phyloP scores from a whole-genome alignment of 2,797 vertebrate species.

The Sparus aurata region DNA sequence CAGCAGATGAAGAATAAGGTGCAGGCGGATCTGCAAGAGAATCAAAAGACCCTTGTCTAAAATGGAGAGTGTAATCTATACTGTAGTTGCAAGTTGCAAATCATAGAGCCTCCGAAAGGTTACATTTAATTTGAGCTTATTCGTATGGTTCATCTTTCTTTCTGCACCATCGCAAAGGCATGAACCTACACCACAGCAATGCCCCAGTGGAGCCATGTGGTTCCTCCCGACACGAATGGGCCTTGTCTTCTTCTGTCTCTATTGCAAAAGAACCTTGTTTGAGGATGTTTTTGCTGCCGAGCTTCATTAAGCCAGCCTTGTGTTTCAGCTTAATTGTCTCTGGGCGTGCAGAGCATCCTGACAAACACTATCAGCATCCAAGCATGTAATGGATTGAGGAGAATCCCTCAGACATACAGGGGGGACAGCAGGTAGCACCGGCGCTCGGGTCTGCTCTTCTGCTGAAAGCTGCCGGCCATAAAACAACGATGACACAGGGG shows the following conservation, averaged over 20 bases:
- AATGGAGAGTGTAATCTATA: background rate
- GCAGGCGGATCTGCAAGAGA: background rate
- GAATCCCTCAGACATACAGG: slow-evolving; percentile 60
- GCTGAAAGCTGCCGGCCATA: slow-evolving; percentile 40
- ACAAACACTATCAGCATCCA: slow-evolving; percentile 82
- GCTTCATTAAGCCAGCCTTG: slow-evolving; percentile 80
- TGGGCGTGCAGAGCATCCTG: slow-evolving; percentile 69
- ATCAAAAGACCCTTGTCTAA: background rate
- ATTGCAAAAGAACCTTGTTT: slow-evolving; percentile 59
- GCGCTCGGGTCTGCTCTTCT: slow-evolving; percentile 41
- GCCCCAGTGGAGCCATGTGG: slow-evolving; percentile 39
- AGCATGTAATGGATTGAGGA: slow-evolving; percentile 75
- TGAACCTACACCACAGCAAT: slow-evolving; percentile 18
- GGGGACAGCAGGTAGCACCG: slow-evolving; percentile 65
- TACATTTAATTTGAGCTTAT: background rate
- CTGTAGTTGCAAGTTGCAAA: background rate
- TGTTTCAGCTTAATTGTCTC: slow-evolving; percentile 80
- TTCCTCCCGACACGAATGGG: slow-evolving; percentile 41
- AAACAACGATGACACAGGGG: slow-evolving; percentile 51
- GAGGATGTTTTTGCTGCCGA: slow-evolving; percentile 70
- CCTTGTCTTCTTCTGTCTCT: slow-evolving; percentile 50
- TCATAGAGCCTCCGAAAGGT: background rate
- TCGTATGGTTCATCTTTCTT: slow-evolving; percentile 1
- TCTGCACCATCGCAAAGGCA: background rate
- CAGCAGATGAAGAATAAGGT: background rate